Conservation (phyloP, 2,888 invertebrate species). For the Pachycephus smyrnensis region DNA sequence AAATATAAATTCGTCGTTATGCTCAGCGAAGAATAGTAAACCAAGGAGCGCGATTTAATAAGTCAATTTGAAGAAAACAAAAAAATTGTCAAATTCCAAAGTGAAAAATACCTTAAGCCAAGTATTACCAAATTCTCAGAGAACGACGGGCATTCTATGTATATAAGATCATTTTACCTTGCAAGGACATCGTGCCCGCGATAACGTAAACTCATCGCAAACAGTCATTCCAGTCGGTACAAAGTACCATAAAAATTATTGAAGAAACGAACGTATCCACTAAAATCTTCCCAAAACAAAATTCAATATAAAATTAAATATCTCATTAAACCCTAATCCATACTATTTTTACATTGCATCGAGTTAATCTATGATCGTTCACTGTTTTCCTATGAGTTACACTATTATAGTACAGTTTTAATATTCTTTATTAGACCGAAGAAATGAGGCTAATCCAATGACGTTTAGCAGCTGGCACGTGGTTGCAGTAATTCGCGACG, state of each 20-base stretch:
- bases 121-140: neutral
- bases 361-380: neutral
- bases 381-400: neutral
- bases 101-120: too few relatives aligned
- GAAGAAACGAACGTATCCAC: conserved; percentile 10
- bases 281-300: neutral
- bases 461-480: neutral
- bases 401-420: neutral
- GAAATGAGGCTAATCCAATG: neutral
- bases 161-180: conserved; percentile 1
- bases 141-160: too few relatives aligned
- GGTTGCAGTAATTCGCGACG: neutral
- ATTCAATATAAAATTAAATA: neutral
- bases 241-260: neutral
- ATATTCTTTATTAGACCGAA: neutral
- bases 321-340: neutral
- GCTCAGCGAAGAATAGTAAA: neutral
- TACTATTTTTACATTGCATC: neutral
- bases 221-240: neutral
- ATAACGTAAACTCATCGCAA: conserved; percentile 20
- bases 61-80: neutral
- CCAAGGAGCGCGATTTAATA: neutral
- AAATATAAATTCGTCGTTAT: neutral
- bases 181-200: conserved; percentile 20
- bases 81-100: too few relatives aligned